Evolutionary conservation across 2,797 vertebrate species (phyloP), one percentile per base, ranked within the genome.

Genomic region (Gallinago solitaria): DNA sequence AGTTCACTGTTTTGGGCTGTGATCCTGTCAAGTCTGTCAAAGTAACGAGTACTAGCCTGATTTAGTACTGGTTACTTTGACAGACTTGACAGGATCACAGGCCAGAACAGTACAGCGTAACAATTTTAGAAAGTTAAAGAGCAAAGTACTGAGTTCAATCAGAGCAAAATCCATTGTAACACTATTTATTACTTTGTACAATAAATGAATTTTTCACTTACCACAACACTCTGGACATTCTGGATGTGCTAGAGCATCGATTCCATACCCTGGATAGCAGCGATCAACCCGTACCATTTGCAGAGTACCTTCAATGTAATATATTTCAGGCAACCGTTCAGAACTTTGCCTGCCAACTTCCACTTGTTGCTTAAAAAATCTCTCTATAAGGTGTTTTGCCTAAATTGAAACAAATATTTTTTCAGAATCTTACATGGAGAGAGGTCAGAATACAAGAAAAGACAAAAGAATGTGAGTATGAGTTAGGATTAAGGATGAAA

Each of bases 221-320:
- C 96, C 96, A 75, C 96, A 97, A 90, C 94, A 97, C n/a, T 96
- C 83, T 21, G 97, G 95, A 51, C 97, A 98, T 28, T 68, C 71
- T 41, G 97, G 94, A 71, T 98, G 96, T 83, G 80, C 78, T 45
- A 86, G 13, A 64, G n/a, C 6, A 82, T 96, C 95, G 6, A 97
- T 97, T 79, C 97, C 97, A 63, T 97, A 96, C 14, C 96, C 96
- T 24, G 97, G 95, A 54, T 12, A 86, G 93, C 95, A 98, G 83
- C 48, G 83, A 70, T 96, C 83, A 83, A 96, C 54, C 97, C 81
- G 82, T 27, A 97, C 90, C 76, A 92, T 97, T 17, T 96, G 92
- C 35, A 97, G 95, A 65, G 93, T 97, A 28, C 94, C 96, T 78
- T 97, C 97, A 59, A 92, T 97, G 47, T 96, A 96, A 84, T 97